phyloP scores from a whole-genome alignment of 2,888 invertebrate genomes.

The Zelleria hepariella region DNA sequence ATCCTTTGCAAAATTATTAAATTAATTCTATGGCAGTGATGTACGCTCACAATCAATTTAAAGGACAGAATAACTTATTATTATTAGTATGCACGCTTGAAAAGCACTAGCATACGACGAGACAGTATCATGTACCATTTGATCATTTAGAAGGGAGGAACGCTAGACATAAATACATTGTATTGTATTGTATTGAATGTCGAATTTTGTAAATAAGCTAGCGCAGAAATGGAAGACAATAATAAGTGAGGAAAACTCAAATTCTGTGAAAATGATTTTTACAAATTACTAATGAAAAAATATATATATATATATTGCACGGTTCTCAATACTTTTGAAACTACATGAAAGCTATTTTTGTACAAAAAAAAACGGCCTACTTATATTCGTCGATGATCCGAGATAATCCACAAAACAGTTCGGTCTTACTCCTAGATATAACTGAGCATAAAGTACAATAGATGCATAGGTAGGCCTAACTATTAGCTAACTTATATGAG shows the following conservation, averaged over 20 bases:
- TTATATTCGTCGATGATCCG: not conserved
- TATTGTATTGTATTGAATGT: not conserved
- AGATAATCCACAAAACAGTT: constrained; percentile 3
- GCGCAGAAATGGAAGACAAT: not conserved
- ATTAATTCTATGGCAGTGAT: constrained; percentile 4
- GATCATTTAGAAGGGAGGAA: not conserved
- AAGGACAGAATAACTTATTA: not conserved
- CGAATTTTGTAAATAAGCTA: not conserved
- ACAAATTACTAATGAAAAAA: not conserved
- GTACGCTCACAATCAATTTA: not conserved
- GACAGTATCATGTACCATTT: too few relatives aligned
- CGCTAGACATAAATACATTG: not conserved
- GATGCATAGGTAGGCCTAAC: constrained; percentile 37
- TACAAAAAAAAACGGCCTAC: not conserved
- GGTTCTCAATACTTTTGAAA: not conserved
- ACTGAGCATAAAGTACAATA: constrained; percentile 65
- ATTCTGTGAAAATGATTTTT: not conserved
- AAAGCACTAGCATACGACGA: too few relatives aligned
- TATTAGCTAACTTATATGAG: constrained; percentile 27
- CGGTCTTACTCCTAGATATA: constrained; percentile 50
- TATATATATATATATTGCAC: constrained; percentile 3
- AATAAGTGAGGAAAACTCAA: not conserved
- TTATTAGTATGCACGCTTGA: not conserved
- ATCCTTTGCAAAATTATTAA: not conserved
- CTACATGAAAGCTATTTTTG: not conserved